These are phyloP conservation scores for Acanthosepion esculentum DNA, from an alignment of 2,888 invertebrate species.

Conservation along the genomic window DNA sequence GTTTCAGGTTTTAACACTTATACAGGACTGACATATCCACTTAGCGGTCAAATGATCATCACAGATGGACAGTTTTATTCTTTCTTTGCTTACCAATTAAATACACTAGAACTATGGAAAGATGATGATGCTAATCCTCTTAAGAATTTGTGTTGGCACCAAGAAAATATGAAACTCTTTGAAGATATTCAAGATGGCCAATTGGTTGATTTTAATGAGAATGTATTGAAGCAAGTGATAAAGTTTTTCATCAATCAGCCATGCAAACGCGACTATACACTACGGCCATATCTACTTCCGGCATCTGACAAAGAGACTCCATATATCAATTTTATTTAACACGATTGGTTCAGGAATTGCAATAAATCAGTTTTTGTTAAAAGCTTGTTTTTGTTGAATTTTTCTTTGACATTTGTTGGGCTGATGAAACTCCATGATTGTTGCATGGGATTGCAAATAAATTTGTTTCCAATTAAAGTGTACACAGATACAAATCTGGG, in stretches of 20 bases:
- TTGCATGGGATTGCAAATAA: too few relatives aligned
- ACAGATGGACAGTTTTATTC: slow-evolving; percentile 92
- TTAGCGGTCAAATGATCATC: slow-evolving; percentile 89
- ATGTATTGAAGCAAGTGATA: slow-evolving; percentile 83
- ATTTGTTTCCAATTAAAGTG: too few relatives aligned
- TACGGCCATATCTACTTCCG: slow-evolving; percentile 80
- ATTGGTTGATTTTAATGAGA: slow-evolving; percentile 84
- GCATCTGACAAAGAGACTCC: background rate
- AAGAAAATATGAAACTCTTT: slow-evolving; percentile 83
- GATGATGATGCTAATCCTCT: slow-evolving; percentile 79
- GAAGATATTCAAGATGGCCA: slow-evolving; percentile 80
- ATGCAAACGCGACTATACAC: slow-evolving; percentile 77
- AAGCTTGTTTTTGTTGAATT: background rate
- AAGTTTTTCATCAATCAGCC: slow-evolving; percentile 80
- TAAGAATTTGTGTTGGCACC: slow-evolving; percentile 87
- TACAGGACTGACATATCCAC: slow-evolving; percentile 92
- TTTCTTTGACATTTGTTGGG: background rate
- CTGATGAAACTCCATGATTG: too few relatives aligned
- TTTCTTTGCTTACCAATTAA: slow-evolving; percentile 92
- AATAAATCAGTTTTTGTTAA: background rate
- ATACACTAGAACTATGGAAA: slow-evolving; percentile 83
- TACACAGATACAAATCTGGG: too few relatives aligned
- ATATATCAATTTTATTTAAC: background rate
- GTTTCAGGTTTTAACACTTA: slow-evolving; percentile 86
- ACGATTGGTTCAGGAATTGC: background rate